Evolutionary conservation across 2,888 invertebrate genomes (phyloP).

Genomic region (Platynereis dumerilii): DNA sequence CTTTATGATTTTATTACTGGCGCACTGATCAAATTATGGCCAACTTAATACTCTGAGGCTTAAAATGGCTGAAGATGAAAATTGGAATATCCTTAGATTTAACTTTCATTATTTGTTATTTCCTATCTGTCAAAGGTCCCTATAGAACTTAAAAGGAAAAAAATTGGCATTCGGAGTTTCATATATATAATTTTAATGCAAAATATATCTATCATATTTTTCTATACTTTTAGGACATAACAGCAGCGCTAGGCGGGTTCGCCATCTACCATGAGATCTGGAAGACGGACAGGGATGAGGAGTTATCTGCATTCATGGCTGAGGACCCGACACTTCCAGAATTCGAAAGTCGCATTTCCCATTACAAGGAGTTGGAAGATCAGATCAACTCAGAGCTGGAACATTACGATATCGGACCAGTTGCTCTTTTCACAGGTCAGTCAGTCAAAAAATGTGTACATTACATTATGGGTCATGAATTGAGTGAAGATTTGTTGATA

Average conservation of each 20-base stretch:
- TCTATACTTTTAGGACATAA: slow-evolving; percentile 72
- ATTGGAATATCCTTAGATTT: too few relatives aligned
- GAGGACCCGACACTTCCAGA: slow-evolving; percentile 64
- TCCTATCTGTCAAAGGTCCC: too few relatives aligned
- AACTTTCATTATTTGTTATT: too few relatives aligned
- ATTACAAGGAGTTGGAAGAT: slow-evolving; percentile 62
- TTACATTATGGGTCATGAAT: not conserved
- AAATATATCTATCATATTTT: not conserved
- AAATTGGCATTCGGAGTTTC: too few relatives aligned
- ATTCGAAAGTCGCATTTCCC: slow-evolving; percentile 64
- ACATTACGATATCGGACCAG: slow-evolving; percentile 61
- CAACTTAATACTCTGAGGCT: too few relatives aligned
- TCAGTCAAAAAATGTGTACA: not conserved
- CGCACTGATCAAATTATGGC: too few relatives aligned
- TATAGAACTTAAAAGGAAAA: too few relatives aligned
- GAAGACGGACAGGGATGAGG: slow-evolving; percentile 60
- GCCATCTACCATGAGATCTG: slow-evolving; percentile 76
- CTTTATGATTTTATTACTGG: too few relatives aligned
- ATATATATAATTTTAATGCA: too few relatives aligned
- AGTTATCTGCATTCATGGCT: slow-evolving; percentile 62
- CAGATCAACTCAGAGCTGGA: slow-evolving; percentile 59
- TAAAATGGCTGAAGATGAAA: too few relatives aligned
- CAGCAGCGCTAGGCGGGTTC: slow-evolving; percentile 83
- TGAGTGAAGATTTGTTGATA: too few relatives aligned
- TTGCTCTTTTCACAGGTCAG: slow-evolving; percentile 61